Percentiles rank a stretch among this genome's conserved stretches.
Conservation (phyloP, 2,797 vertebrate genomes). For the Thalassophryne amazonica region DNA sequence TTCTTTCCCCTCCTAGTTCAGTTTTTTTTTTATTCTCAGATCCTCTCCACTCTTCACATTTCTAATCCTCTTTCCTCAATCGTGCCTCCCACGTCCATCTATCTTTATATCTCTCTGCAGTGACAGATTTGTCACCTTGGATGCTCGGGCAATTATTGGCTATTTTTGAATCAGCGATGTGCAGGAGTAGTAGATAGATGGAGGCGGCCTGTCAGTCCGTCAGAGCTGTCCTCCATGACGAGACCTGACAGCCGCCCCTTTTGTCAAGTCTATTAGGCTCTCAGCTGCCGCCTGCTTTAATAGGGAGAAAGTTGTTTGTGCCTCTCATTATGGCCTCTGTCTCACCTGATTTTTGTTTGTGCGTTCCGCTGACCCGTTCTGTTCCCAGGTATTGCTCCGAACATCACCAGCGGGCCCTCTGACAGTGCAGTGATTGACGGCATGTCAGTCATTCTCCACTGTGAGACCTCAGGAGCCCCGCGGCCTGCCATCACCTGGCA, state of each 20-base stretch:
- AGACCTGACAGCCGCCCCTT: constrained; percentile 56
- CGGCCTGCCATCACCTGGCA: constrained; percentile 97
- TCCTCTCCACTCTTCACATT: constrained; percentile 42
- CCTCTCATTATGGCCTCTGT: constrained; percentile 63
- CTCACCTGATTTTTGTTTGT: constrained; percentile 41
- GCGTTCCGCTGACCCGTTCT: constrained; percentile 24
- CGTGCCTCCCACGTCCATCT: constrained; percentile 42
- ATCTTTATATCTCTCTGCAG: constrained; percentile 49
- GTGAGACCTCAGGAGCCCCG: constrained; percentile 93
- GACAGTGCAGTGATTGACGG: constrained; percentile 96
- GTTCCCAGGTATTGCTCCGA: constrained; percentile 90
- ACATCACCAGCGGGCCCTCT: constrained; percentile 93
- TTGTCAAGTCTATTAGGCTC: constrained; percentile 67
- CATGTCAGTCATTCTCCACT: constrained; percentile 91
- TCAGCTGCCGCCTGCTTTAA: constrained; percentile 55
- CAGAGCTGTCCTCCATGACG: constrained; percentile 40
- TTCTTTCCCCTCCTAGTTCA: constrained; percentile 5
- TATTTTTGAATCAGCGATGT: constrained; percentile 60
- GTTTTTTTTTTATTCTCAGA: constrained; percentile 24
- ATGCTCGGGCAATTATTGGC: constrained; percentile 66
- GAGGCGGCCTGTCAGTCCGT: constrained; percentile 51
- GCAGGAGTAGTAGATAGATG: constrained; percentile 21
- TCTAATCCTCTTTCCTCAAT: constrained; percentile 51
- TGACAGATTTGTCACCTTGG: constrained; percentile 66
- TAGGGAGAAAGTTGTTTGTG: constrained; percentile 58